These are phyloP conservation scores for Stenopsyche tienmushanensis DNA, from an alignment of 1,140 invertebrate species.

Conservation along the genomic window DNA sequence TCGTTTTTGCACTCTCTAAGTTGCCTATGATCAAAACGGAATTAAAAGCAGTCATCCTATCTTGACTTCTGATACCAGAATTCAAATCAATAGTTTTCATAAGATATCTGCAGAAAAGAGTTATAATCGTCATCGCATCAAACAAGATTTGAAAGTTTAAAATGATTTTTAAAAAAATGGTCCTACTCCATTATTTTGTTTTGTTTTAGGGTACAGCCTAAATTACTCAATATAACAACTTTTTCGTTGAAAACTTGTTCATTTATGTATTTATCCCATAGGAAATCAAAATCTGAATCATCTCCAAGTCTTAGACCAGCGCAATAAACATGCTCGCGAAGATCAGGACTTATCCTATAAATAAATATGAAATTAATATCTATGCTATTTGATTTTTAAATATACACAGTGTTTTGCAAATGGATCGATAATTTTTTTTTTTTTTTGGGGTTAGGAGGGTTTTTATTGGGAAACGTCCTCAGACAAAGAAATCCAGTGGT, in stretches of 20 bases:
- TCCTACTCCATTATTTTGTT: background rate
- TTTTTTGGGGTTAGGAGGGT: too few species aligned
- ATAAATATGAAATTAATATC: too few species aligned
- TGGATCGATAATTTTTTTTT: too few species aligned
- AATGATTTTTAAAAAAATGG: background rate
- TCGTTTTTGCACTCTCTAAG: slow-evolving; percentile 6
- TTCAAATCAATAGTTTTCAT: background rate
- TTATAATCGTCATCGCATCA: background rate
- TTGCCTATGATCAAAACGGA: slow-evolving; percentile 24
- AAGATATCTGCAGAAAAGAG: background rate
- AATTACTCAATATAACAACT: slow-evolving; percentile 51
- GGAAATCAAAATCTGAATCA: slow-evolving; percentile 50
- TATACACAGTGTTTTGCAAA: too few species aligned
- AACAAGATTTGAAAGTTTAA: background rate
- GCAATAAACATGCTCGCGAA: slow-evolving; percentile 62
- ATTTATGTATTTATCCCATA: slow-evolving; percentile 54
- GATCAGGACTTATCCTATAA: slow-evolving; percentile 56
- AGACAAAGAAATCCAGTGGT: too few species aligned
- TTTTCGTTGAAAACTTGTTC: slow-evolving; percentile 56
- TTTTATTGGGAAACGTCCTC: too few species aligned
- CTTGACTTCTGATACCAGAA: slow-evolving; percentile 21
- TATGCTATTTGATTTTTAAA: too few species aligned
- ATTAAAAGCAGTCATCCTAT: slow-evolving; percentile 26
- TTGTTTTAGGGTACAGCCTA: slow-evolving; percentile 55
- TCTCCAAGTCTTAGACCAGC: slow-evolving; percentile 56